phyloP scores from a whole-genome alignment of 2,888 invertebrate genomes.

The Drosophila nr. medialis region DNA sequence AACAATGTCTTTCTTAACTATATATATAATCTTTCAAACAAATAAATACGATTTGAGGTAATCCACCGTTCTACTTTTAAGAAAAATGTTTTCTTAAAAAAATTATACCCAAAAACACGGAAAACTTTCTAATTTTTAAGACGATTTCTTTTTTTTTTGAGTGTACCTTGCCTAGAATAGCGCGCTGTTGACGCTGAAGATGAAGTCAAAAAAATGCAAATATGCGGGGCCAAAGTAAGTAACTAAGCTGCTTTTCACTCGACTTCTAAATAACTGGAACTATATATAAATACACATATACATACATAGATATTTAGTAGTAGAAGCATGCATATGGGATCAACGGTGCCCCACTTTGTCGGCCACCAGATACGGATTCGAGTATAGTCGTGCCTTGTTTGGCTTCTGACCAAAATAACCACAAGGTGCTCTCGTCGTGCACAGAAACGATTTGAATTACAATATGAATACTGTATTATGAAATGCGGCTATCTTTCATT shows the following conservation, averaged over 20 bases:
- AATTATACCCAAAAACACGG: neutral
- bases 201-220: constrained; percentile 71
- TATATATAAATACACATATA: neutral
- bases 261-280: constrained; percentile 37
- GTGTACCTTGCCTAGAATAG: constrained; percentile 3
- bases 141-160: neutral
- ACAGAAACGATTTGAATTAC: constrained; percentile 71
- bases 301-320: neutral
- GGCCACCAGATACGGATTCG: constrained; percentile 39
- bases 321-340: constrained; percentile 9
- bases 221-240: constrained; percentile 53
- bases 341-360: constrained; percentile 66
- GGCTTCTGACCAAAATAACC: constrained; percentile 80
- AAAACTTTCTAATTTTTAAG: neutral
- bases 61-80: neutral
- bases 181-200: neutral
- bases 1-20: too few species aligned
- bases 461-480: constrained; percentile 50
- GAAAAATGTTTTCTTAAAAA: neutral
- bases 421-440: constrained; percentile 47
- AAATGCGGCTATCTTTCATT: constrained; percentile 21
- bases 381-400: constrained; percentile 62
- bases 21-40: too few species aligned
- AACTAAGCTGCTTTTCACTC: constrained; percentile 54
- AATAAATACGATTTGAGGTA: too few species aligned